phyloP scores from a whole-genome alignment of 1,140 invertebrate genomes.

The Antheraea mylitta region DNA sequence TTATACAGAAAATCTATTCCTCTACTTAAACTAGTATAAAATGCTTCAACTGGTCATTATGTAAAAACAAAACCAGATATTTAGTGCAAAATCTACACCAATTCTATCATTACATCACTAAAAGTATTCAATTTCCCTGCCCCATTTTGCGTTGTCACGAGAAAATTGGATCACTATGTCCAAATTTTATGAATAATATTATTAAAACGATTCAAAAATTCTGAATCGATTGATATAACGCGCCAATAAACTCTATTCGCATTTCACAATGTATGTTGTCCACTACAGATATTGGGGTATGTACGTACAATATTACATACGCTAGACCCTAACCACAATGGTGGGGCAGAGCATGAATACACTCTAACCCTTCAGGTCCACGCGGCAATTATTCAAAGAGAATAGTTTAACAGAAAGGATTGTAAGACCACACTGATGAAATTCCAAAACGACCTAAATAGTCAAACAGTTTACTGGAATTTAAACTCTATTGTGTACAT shows the following conservation, averaged over 20 bases:
- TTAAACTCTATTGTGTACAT: background rate
- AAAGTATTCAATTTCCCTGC: background rate
- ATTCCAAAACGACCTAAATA: background rate
- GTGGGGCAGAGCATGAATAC: constrained; percentile 71
- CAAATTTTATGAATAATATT: background rate
- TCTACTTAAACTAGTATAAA: background rate
- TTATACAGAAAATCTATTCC: too few relatives aligned
- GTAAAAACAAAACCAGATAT: background rate
- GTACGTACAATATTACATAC: constrained; percentile 26
- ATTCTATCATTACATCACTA: background rate
- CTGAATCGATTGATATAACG: constrained; percentile 22
- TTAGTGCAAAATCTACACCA: background rate
- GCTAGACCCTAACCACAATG: constrained; percentile 64
- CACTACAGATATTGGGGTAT: constrained; percentile 35
- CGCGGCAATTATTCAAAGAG: constrained; percentile 77
- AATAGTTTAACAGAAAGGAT: constrained; percentile 79
- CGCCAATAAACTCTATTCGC: constrained; percentile 12
- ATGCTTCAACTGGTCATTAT: background rate
- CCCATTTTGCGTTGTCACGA: background rate
- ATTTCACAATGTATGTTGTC: constrained; percentile 32
- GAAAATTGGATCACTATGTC: background rate
- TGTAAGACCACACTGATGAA: constrained; percentile 47
- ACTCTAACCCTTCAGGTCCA: constrained; percentile 76
- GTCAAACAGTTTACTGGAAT: background rate
- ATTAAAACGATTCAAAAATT: background rate